These are phyloP conservation scores for Branchellion lobata DNA, from an alignment of 2,888 invertebrate species.

Conservation along the genomic window DNA sequence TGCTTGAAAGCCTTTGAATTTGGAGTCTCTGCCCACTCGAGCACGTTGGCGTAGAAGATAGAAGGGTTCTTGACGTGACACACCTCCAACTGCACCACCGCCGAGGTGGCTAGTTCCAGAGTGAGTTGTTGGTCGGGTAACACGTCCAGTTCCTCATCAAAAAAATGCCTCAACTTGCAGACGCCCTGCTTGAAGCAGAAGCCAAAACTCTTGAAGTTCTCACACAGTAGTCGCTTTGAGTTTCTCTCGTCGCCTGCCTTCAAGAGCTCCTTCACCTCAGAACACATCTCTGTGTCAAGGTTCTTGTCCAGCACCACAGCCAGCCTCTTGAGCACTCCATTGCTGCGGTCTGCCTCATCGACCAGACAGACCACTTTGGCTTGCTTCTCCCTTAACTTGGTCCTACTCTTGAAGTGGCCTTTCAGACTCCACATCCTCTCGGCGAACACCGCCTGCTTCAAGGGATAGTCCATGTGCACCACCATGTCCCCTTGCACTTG, in stretches of 20 bases:
- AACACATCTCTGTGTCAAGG: slow-evolving; percentile 56
- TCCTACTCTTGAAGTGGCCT: slow-evolving; percentile 65
- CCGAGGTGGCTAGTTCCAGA: background rate
- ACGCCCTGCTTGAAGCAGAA: slow-evolving; percentile 33
- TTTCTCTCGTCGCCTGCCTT: slow-evolving; percentile 12
- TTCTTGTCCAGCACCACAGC: slow-evolving; percentile 65
- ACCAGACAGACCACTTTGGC: slow-evolving; percentile 41
- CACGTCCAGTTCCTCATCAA: slow-evolving; percentile 12
- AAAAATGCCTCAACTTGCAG: slow-evolving; percentile 16
- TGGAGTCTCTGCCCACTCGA: slow-evolving; percentile 35
- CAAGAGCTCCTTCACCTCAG: slow-evolving; percentile 13
- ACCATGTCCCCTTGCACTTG: slow-evolving; percentile 71
- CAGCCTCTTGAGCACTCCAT: slow-evolving; percentile 52
- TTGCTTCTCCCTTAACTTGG: background rate
- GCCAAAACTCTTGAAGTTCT: slow-evolving; percentile 43
- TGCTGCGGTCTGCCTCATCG: slow-evolving; percentile 38
- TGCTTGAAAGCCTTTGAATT: slow-evolving; percentile 8
- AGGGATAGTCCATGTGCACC: slow-evolving; percentile 74
- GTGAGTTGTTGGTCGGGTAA: background rate
- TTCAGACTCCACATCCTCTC: slow-evolving; percentile 72
- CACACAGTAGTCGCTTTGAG: slow-evolving; percentile 31
- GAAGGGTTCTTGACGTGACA: slow-evolving; percentile 26
- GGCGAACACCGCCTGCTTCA: slow-evolving; percentile 68
- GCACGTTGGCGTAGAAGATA: slow-evolving; percentile 20
- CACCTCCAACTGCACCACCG: background rate